These are phyloP conservation scores for Antheraea pernyi DNA, from an alignment of 1,140 invertebrate genomes.

Conservation along the genomic window DNA sequence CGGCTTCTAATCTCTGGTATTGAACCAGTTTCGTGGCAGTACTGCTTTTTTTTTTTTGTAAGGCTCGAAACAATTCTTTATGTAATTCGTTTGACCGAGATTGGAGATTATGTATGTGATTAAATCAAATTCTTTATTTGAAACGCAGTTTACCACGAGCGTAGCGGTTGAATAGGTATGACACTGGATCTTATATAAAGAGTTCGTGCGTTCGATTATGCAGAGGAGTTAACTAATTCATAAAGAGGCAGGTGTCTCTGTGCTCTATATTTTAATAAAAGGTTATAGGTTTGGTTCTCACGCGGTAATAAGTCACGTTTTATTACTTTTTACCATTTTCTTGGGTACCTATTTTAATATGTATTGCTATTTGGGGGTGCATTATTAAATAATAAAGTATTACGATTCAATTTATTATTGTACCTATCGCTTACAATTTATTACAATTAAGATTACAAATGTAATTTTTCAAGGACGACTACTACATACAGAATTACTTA, in stretches of 20 bases:
- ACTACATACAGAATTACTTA: background rate
- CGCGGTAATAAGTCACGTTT: too few relatives aligned
- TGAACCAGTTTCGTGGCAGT: background rate
- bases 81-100: slow-evolving; percentile 12
- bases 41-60: background rate
- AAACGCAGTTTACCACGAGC: background rate
- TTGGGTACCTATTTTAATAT: too few relatives aligned
- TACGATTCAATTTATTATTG: too few relatives aligned
- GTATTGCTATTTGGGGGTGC: too few relatives aligned
- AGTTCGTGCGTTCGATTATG: background rate
- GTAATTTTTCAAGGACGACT: background rate
- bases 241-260: too few relatives aligned
- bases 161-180: background rate
- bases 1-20: slow-evolving; percentile 1
- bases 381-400: too few relatives aligned
- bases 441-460: slow-evolving; percentile 15
- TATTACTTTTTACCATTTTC: too few relatives aligned
- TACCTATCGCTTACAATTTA: too few relatives aligned
- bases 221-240: too few relatives aligned
- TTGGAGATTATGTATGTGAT: slow-evolving; percentile 10
- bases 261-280: too few relatives aligned
- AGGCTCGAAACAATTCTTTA: background rate
- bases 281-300: too few relatives aligned
- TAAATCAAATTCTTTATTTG: slow-evolving; percentile 17
- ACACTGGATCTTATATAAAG: background rate